phyloP scores from a whole-genome alignment of 2,888 invertebrate species.

The Latheticus oryzae region DNA sequence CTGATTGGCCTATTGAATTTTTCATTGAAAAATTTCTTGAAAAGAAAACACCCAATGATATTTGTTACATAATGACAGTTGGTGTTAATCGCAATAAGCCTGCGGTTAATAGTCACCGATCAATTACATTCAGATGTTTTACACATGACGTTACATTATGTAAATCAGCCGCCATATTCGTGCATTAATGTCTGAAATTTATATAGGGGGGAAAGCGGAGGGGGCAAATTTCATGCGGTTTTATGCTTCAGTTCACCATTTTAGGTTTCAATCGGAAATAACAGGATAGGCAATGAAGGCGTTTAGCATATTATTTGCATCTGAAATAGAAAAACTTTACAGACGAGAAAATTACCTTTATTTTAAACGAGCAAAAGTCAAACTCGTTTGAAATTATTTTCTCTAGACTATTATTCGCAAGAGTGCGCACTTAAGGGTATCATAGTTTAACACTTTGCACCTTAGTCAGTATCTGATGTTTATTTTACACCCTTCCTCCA shows the following conservation, averaged over 20 bases:
- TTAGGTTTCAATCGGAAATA: constrained; percentile 13
- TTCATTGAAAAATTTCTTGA: too few species aligned
- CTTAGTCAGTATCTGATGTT: constrained; percentile 7
- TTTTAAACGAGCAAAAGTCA: too few species aligned
- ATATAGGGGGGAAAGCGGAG: constrained; percentile 3
- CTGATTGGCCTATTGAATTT: constrained; percentile 1
- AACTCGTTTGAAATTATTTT: too few species aligned
- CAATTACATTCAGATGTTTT: constrained; percentile 15
- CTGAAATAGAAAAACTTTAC: background rate
- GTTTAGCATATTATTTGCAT: constrained; percentile 11
- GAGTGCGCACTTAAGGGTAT: too few species aligned
- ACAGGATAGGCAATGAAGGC: background rate
- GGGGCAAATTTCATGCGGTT: constrained; percentile 9
- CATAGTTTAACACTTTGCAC: constrained; percentile 14
- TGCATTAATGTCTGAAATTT: constrained; percentile 15
- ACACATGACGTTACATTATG: constrained; percentile 25
- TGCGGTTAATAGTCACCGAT: constrained; percentile 10
- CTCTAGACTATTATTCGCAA: too few species aligned
- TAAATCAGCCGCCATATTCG: constrained; percentile 28
- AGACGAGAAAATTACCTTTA: too few species aligned
- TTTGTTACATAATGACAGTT: too few species aligned
- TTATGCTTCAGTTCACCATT: constrained; percentile 6
- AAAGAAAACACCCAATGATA: too few species aligned
- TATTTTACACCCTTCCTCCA: background rate
- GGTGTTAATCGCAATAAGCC: constrained; percentile 10